Conservation (phyloP, 2,113 vertebrate genomes). For the Myrmecophaga tridactyla region DNA sequence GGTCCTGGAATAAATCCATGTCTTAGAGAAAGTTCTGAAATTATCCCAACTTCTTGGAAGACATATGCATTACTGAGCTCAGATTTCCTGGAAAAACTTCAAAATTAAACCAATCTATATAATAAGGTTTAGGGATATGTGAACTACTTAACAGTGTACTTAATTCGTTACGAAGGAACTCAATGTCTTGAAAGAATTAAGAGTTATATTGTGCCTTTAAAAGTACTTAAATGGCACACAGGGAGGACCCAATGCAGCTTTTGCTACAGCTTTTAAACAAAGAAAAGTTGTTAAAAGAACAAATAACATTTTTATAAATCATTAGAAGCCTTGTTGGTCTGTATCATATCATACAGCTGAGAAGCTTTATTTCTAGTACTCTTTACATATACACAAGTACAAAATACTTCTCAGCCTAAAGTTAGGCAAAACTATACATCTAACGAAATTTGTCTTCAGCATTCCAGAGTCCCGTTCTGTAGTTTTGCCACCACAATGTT, state of each 20-base stretch:
- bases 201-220: not conserved
- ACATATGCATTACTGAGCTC: not conserved
- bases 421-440: not conserved
- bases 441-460: not conserved
- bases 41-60: not conserved
- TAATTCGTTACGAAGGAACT: not conserved
- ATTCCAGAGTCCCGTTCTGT: not conserved
- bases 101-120: constrained; percentile 18
- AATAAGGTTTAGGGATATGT: not conserved
- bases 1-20: not conserved
- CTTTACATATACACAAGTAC: not conserved
- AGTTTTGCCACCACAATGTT: not conserved
- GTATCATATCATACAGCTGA: not conserved
- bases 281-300: constrained; percentile 9
- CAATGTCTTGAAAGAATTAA: not conserved
- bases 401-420: not conserved
- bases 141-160: not conserved
- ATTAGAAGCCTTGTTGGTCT: not conserved
- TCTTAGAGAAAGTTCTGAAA: constrained; percentile 21
- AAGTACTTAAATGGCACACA: not conserved
- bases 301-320: not conserved
- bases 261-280: constrained; percentile 3
- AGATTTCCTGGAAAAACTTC: constrained; percentile 7
- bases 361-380: not conserved
- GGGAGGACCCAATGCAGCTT: not conserved